Base-by-base conservation (phyloP, 2,797 vertebrate genomes). In the Anguilla anguilla region DNA sequence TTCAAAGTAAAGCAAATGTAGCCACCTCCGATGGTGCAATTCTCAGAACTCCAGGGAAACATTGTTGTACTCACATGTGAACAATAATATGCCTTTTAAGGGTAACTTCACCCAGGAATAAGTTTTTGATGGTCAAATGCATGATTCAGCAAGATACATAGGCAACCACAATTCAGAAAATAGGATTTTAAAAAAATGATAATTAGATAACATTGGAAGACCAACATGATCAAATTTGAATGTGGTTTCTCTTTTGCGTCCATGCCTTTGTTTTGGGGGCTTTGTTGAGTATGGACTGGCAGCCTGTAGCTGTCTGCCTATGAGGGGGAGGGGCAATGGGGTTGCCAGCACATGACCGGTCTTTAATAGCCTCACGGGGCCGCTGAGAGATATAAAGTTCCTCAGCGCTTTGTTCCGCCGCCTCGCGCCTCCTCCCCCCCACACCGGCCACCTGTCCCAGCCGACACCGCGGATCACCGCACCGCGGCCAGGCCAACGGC, bases 381-480 rank as follows among this genome's bases (percentile, higher is more conserved):
- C 35, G 2, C 6, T 86, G 49, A n/a, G 69, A 57, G 61, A 82
- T 84, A 53, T 39, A 35, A 25, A 67, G 85, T 86, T 83, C 83
- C 15, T 86, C 90, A 82, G 0, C 0, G 90, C 90, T 91, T 95
- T 96, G 94, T 95, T 94, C 91, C 35, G 10, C 46, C 91, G 86
- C 89, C 89, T 67, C 91, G 92, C 89, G 87, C 86, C 91, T 86
- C 89, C 92, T 31, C 9, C n/a, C 87, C 89, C 25, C 94, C 93
- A 93, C 89, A 25, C 25, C 22, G 89, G 94, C 94, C 96, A 96
- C 96, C 96, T 95, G 95, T 94, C 95, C 91, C 85, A 53, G 84
- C 89, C 87, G 91, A 93, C 93, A 94, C 92, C 92, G 90, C 91
- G 91, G 93, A 94, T 91, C 51, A 1, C 61, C 85, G 51, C 10